Evolutionary conservation across 2,888 invertebrate genomes (phyloP).

Genomic region (Bellardia pandia): DNA sequence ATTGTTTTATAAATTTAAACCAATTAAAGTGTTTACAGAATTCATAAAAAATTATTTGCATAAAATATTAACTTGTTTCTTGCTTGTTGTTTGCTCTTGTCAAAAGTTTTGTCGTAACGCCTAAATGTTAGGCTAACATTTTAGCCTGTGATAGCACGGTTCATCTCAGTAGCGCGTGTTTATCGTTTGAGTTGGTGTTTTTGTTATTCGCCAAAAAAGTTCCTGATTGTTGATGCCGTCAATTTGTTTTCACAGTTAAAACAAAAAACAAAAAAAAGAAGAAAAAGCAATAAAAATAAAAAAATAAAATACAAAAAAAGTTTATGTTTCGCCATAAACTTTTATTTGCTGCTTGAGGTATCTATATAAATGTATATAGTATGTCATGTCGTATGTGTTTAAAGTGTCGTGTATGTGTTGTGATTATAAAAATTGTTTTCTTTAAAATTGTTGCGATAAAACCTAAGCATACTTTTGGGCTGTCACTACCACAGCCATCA

Average conservation of each 20-base stretch:
- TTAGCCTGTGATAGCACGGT: background rate
- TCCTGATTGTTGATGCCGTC: conserved; percentile 33
- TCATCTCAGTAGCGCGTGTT: conserved; percentile 14
- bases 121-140: conserved; percentile 32
- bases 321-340: conserved; percentile 7
- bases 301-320: background rate
- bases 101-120: conserved; percentile 7
- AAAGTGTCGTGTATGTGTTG: background rate
- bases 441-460: conserved; percentile 11
- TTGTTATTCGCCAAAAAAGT: background rate
- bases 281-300: background rate
- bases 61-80: background rate
- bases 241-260: conserved; percentile 31
- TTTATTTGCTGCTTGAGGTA: conserved; percentile 12
- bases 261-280: conserved; percentile 3
- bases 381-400: background rate
- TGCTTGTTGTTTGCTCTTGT: background rate
- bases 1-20: background rate
- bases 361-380: background rate
- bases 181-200: conserved; percentile 7
- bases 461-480: conserved; percentile 34
- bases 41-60: background rate
- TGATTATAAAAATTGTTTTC: background rate
- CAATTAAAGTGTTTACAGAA: background rate
- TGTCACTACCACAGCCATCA: background rate